Conservation (phyloP, 2,113 vertebrate genomes). For the Phycodurus eques region DNA sequence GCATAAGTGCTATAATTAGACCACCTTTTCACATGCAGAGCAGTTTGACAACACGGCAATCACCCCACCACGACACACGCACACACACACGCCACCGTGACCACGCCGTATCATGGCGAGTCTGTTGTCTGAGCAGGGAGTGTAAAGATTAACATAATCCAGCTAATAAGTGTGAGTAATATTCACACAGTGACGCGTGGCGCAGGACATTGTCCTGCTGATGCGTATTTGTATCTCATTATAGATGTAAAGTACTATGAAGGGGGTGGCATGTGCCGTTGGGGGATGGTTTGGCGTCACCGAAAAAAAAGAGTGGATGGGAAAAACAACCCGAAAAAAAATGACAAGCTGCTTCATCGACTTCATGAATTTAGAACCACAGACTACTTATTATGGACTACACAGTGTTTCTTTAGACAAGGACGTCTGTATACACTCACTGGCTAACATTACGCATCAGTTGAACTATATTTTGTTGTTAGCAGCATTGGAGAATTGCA, state of each 20-base stretch:
- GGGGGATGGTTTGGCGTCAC: slow-evolving; percentile 49
- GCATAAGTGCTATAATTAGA: slow-evolving; percentile 75
- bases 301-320: slow-evolving; percentile 27
- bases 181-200: slow-evolving; percentile 75
- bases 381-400: slow-evolving; percentile 15
- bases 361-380: slow-evolving; percentile 19
- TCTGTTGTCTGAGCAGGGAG: slow-evolving; percentile 74
- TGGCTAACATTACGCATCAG: no score
- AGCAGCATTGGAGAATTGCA: not conserved
- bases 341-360: slow-evolving; percentile 19
- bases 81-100: slow-evolving; percentile 52
- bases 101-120: slow-evolving; percentile 63
- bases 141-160: slow-evolving; percentile 78
- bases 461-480: not conserved
- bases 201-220: slow-evolving; percentile 71
- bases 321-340: slow-evolving; percentile 29
- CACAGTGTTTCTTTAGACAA: slow-evolving; percentile 1
- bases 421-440: not conserved
- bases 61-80: slow-evolving; percentile 35
- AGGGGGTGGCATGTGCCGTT: slow-evolving; percentile 25
- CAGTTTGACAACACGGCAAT: slow-evolving; percentile 71
- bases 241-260: slow-evolving; percentile 70
- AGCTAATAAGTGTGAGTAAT: slow-evolving; percentile 76
- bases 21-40: slow-evolving; percentile 73
- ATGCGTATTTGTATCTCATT: slow-evolving; percentile 76